These are phyloP conservation scores for Chymomyza procnemis DNA, from an alignment of 2,888 invertebrate species.

Conservation along the genomic window DNA sequence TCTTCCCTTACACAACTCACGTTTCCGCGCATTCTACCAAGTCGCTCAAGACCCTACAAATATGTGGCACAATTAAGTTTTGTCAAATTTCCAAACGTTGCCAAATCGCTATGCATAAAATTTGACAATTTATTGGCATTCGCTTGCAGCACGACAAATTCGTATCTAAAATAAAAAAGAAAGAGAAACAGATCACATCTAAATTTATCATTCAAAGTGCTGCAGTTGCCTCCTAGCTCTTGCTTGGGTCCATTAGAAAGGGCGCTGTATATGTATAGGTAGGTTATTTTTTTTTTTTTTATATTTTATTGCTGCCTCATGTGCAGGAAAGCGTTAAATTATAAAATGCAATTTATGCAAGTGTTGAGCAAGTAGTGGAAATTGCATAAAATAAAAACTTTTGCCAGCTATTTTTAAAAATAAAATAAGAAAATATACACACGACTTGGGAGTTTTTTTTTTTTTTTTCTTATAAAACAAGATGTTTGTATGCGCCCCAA, in stretches of 20 bases:
- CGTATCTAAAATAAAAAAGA: slow-evolving; percentile 15
- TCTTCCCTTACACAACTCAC: not conserved
- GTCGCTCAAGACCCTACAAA: not conserved
- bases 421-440: not conserved
- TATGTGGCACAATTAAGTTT: not conserved
- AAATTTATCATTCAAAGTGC: slow-evolving; percentile 50
- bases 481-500: not conserved
- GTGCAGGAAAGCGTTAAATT: not conserved
- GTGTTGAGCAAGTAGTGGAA: not conserved
- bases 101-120: slow-evolving; percentile 58
- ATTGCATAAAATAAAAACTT: not conserved
- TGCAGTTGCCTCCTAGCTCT: slow-evolving; percentile 19
- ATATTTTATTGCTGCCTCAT: not conserved
- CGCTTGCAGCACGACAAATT: slow-evolving; percentile 41
- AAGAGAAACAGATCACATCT: slow-evolving; percentile 40
- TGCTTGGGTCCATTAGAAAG: not conserved
- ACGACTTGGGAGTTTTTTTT: not conserved
- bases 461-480: not conserved
- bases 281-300: not conserved
- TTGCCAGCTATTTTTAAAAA: not conserved
- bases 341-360: not conserved
- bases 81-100: not conserved
- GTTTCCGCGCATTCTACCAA: too few species aligned
- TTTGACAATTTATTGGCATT: slow-evolving; percentile 75
- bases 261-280: not conserved